phyloP scores from a whole-genome alignment of 1,140 invertebrate genomes.

The Aphelenchoides fujianensis region DNA sequence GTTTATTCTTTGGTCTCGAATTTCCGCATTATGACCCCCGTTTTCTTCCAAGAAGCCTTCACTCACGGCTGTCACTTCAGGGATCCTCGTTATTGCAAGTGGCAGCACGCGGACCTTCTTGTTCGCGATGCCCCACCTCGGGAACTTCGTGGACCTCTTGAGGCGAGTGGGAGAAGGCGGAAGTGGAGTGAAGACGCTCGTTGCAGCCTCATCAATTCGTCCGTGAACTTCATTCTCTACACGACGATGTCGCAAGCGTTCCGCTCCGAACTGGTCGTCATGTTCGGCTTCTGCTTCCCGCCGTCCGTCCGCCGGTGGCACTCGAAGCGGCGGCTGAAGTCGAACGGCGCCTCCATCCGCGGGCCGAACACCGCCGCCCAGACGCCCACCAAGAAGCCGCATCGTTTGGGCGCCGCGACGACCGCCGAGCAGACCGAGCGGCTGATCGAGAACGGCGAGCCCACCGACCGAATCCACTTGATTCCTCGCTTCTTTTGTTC shows the following conservation, averaged over 20 bases:
- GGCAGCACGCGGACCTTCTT: slow-evolving; percentile 37
- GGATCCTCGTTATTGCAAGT: slow-evolving; percentile 37
- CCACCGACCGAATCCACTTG: not conserved
- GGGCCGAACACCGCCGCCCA: not conserved
- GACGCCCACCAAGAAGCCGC: not conserved
- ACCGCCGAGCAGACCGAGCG: slow-evolving; percentile 2
- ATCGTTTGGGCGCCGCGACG: not conserved
- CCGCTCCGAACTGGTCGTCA: slow-evolving; percentile 42
- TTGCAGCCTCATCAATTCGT: slow-evolving; percentile 54
- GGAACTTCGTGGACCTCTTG: slow-evolving; percentile 65
- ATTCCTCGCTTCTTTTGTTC: no score
- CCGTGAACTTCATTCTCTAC: slow-evolving; percentile 66
- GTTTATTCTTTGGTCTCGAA: not conserved
- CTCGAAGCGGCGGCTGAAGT: slow-evolving; percentile 17
- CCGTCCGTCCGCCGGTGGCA: slow-evolving; percentile 18
- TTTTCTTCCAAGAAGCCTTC: slow-evolving; percentile 18
- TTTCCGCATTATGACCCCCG: slow-evolving; percentile 11
- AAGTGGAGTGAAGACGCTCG: slow-evolving; percentile 7
- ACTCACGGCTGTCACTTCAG: slow-evolving; percentile 21
- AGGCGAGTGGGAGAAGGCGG: not conserved
- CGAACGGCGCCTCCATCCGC: not conserved
- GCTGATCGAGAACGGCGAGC: slow-evolving; percentile 11
- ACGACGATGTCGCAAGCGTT: slow-evolving; percentile 64
- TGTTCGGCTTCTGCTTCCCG: slow-evolving; percentile 24
- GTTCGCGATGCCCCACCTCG: slow-evolving; percentile 60